Evolutionary conservation across 2,888 invertebrate species (phyloP), one percentile per base, ranked within the genome.

Genomic region (Xylophagus ater): DNA sequence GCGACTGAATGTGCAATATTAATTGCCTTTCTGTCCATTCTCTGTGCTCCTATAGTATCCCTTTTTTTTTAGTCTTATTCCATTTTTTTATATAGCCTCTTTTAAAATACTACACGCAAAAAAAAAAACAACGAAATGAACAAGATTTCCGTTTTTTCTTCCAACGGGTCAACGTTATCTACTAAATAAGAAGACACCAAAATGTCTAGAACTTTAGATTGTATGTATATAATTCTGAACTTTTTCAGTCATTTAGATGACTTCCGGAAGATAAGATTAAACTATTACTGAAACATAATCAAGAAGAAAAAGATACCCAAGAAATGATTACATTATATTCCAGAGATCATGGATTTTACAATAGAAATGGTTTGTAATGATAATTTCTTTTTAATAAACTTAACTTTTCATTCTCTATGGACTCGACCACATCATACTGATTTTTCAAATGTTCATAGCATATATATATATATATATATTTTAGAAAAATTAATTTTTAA

Each of bases 321-420:
- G 30, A 29, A 24, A 24, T 30, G 30, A 21, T 23, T 31, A 12
- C 18, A 17, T 25, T 37, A 31, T 31, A 37, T 10, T 37, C 37
- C 30, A 21, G 31, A 31, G 29, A 37, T 37, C 12, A 37, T 37
- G 33, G n/a, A n/a, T n/a, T n/a, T n/a, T n/a, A n/a, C n/a, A n/a
- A n/a, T n/a, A n/a, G n/a, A n/a, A n/a, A n/a, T n/a, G n/a, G n/a
- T n/a, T n/a, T n/a, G 31, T 36, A 32, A 32, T 18, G 36, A 41
- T 41, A 41, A 41, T 41, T 41, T 41, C 41, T 32, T 41, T 41
- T 41, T 36, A 36, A 41, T 41, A 41, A 32, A 41, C 41, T 36
- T 30, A 32, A 12, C n/a, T 12, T 18, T 15, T 7, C 15, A 23
- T 15, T 25, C 25, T 38, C 14, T 9, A 20, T 19, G 9, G 24